Conservation (phyloP, 2,888 invertebrate genomes). For the Lomographa bimaculata region DNA sequence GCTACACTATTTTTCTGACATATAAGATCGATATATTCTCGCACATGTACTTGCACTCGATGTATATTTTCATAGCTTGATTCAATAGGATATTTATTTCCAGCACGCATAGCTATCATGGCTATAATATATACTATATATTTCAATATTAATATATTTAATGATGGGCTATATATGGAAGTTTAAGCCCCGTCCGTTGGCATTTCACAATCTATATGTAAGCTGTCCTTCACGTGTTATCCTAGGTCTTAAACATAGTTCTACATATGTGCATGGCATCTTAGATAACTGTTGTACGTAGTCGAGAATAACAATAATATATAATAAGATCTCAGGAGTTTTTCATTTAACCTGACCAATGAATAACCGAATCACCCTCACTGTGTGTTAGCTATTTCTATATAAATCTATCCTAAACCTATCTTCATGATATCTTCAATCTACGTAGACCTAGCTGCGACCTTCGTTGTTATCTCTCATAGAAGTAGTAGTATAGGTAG, state of each 20-base stretch:
- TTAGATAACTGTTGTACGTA: constrained; percentile 79
- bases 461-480: constrained; percentile 80
- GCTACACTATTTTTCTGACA: constrained; percentile 75
- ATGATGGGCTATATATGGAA: constrained; percentile 55
- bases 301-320: constrained; percentile 77
- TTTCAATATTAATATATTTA: constrained; percentile 27
- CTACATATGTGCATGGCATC: constrained; percentile 76
- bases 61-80: constrained; percentile 77
- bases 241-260: constrained; percentile 67
- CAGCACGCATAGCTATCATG: constrained; percentile 65
- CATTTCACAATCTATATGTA: constrained; percentile 52
- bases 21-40: constrained; percentile 72
- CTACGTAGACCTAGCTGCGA: constrained; percentile 61
- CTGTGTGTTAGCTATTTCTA: constrained; percentile 49
- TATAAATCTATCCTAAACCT: constrained; percentile 50
- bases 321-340: constrained; percentile 44
- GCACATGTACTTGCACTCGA: constrained; percentile 66
- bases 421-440: constrained; percentile 58
- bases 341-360: constrained; percentile 34
- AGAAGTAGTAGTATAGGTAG: constrained; percentile 67
- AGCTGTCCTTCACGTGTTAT: constrained; percentile 72
- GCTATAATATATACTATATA: constrained; percentile 38
- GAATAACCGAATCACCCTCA: constrained; percentile 50
- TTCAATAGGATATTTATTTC: constrained; percentile 57
- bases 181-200: constrained; percentile 57